Evolutionary conservation across 2,888 invertebrate species (phyloP).

Genomic region (Rhagium mordax): DNA sequence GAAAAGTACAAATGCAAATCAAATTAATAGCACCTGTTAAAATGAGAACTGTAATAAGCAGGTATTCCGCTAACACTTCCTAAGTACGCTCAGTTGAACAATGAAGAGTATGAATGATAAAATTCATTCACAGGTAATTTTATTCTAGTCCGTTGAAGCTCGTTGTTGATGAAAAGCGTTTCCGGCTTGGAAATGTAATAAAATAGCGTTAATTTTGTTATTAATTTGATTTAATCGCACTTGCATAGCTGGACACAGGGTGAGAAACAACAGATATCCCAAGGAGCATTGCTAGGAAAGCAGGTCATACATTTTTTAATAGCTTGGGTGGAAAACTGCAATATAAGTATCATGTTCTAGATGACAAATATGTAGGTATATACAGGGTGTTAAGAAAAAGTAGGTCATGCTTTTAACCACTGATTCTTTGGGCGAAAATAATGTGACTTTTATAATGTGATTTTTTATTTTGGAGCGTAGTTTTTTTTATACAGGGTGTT

Average conservation of each 20-base stretch:
- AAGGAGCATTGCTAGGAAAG: too few species aligned
- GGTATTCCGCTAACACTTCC: conserved; percentile 53
- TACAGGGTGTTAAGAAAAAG: too few species aligned
- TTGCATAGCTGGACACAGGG: conserved; percentile 30
- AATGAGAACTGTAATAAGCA: conserved; percentile 50
- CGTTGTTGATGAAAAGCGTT: conserved; percentile 52
- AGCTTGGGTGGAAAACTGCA: too few species aligned
- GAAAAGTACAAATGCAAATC: conserved; percentile 50
- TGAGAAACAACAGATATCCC: not conserved
- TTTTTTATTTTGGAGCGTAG: too few species aligned
- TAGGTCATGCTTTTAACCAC: too few species aligned
- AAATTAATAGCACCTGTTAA: conserved; percentile 53
- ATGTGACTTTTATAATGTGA: too few species aligned
- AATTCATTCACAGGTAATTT: conserved; percentile 57
- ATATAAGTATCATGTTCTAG: too few species aligned
- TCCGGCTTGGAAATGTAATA: conserved; percentile 47
- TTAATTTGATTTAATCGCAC: conserved; percentile 31
- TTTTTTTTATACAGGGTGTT: too few species aligned
- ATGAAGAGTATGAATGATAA: conserved; percentile 55
- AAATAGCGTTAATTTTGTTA: conserved; percentile 37
- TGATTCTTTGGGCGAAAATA: too few species aligned
- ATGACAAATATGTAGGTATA: too few species aligned
- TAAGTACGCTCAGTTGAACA: conserved; percentile 54
- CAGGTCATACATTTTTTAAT: too few species aligned
- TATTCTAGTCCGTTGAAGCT: conserved; percentile 46